Evolutionary conservation across 1,140 invertebrate genomes (phyloP).

Genomic region (Drosophila aff.): DNA sequence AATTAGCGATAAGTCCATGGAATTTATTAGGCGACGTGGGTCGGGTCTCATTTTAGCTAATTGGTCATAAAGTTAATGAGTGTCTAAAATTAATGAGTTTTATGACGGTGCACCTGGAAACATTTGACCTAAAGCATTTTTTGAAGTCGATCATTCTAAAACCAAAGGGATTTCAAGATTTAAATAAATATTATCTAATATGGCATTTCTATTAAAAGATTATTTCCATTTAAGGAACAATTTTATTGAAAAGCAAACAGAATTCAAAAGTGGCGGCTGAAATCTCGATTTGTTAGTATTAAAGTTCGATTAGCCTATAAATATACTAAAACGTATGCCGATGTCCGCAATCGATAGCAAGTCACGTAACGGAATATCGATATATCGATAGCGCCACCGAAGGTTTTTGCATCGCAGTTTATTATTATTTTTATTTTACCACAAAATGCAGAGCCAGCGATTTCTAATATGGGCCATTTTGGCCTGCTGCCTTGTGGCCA

Average conservation of each 20-base stretch:
- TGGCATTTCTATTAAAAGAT: not conserved
- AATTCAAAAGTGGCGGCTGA: not conserved
- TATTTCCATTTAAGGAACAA: no score
- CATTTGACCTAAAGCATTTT: not conserved
- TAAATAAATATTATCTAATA: not conserved
- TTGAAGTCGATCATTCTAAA: not conserved
- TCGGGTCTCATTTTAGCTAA: constrained; percentile 1
- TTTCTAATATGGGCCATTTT: constrained; percentile 33
- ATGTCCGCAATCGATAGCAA: not conserved
- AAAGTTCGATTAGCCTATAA: not conserved
- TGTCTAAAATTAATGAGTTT: constrained; percentile 14
- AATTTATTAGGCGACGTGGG: constrained; percentile 12
- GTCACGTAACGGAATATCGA: not conserved
- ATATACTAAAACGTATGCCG: not conserved
- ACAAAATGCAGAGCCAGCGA: constrained; percentile 40
- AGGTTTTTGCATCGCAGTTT: not conserved
- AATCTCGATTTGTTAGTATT: not conserved
- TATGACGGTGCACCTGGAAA: not conserved
- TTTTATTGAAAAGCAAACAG: no score
- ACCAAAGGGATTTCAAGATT: no score
- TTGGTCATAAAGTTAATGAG: constrained; percentile 13
- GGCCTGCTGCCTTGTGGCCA: constrained; percentile 28
- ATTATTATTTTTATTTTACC: constrained; percentile 45
- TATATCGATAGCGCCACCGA: no score
- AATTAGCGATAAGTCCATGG: constrained; percentile 14